These are phyloP conservation scores for Hepsetus odoe DNA, from an alignment of 2,113 vertebrate species.

Conservation along the genomic window DNA sequence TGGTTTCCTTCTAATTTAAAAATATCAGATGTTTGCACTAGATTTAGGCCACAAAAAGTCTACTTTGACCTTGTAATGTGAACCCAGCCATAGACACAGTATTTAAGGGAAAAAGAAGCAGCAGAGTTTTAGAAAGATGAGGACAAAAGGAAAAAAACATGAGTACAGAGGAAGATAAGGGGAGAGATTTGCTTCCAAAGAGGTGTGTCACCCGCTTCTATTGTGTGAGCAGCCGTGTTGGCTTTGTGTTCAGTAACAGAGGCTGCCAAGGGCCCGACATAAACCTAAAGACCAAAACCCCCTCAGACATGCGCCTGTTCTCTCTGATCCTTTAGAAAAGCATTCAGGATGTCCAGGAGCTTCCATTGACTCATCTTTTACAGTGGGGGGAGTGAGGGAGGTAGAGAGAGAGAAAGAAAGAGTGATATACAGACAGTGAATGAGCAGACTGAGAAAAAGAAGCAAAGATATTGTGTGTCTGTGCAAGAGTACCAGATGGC, in stretches of 20 bases:
- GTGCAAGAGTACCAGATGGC: conserved; percentile 35
- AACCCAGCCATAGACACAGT: neutral
- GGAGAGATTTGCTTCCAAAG: neutral
- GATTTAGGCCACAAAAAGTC: neutral
- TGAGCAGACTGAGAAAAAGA: conserved; percentile 13
- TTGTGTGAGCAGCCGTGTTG: neutral
- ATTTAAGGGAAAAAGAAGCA: neutral
- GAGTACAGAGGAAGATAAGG: neutral
- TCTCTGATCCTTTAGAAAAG: conserved; percentile 41
- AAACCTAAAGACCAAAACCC: conserved; percentile 11
- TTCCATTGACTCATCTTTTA: conserved; percentile 29
- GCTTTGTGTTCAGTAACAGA: conserved; percentile 11
- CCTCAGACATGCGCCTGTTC: neutral
- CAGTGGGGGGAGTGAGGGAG: neutral
- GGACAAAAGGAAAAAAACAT: neutral
- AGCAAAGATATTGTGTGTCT: conserved; percentile 1
- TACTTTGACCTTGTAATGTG: neutral
- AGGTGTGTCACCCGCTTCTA: neutral
- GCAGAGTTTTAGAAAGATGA: neutral
- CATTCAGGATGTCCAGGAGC: conserved; percentile 26
- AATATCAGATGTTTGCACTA: too few relatives aligned
- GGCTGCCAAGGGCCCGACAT: conserved; percentile 12
- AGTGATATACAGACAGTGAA: neutral
- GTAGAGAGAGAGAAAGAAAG: neutral
- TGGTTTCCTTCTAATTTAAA: too few relatives aligned